Percentiles rank a stretch among this genome's conserved stretches.
These are phyloP conservation scores for Aphelocoma coerulescens DNA, from an alignment of 2,113 vertebrate species.

Conservation along the genomic window DNA sequence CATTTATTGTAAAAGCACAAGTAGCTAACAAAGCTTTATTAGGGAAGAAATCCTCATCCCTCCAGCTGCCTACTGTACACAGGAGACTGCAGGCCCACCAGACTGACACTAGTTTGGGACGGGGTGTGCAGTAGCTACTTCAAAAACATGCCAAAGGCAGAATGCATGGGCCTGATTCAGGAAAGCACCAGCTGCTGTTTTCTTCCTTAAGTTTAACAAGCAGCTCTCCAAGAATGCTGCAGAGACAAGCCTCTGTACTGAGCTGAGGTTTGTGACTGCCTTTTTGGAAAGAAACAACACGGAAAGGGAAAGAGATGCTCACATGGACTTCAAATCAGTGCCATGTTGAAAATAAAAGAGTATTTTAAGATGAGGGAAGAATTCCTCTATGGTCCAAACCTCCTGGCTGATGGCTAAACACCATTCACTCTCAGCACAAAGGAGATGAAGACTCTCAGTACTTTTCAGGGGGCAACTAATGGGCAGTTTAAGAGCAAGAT, in stretches of 20 bases:
- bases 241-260: background rate
- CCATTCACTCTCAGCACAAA: background rate
- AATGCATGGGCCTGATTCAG: background rate
- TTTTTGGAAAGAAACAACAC: background rate
- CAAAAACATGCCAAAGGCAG: background rate
- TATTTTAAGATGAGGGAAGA: background rate
- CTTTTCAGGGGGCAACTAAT: background rate
- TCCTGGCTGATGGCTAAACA: background rate
- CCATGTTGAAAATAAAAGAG: background rate
- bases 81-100: background rate
- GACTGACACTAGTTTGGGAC: background rate
- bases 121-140: background rate
- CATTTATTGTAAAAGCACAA: background rate
- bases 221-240: background rate
- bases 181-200: background rate
- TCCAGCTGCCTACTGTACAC: rapidly evolving
- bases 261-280: background rate
- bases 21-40: background rate
- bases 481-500: background rate
- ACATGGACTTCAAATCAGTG: background rate
- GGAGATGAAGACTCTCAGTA: background rate
- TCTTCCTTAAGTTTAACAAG: background rate
- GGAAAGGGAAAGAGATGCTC: background rate
- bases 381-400: background rate
- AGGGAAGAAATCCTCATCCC: background rate